Evolutionary conservation across 2,797 vertebrate species (phyloP).

Genomic region (Myotis daubentonii): DNA sequence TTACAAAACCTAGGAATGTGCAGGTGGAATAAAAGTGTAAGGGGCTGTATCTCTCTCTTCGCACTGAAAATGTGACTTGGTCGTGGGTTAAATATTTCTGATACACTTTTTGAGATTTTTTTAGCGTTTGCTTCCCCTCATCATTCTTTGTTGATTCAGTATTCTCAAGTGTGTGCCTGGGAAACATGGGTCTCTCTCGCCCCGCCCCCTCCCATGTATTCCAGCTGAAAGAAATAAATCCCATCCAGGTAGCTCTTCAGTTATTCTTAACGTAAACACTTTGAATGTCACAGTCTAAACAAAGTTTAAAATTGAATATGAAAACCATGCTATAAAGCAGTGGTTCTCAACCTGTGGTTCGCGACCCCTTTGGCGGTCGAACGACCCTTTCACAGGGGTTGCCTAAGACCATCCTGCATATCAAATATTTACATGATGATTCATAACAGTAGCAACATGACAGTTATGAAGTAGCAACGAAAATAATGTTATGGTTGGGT

Average conservation of each 20-base stretch:
- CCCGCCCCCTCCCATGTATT: background rate
- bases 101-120: background rate
- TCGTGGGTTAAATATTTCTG: constrained; percentile 39
- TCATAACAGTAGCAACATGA: too few relatives aligned
- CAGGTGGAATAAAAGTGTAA: constrained; percentile 49
- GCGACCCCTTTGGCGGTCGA: too few relatives aligned
- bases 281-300: constrained; percentile 9
- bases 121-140: background rate
- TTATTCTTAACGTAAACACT: constrained; percentile 43
- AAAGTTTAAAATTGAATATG: constrained; percentile 54
- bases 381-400: too few relatives aligned
- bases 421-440: too few relatives aligned
- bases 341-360: too few relatives aligned
- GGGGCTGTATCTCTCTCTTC: background rate
- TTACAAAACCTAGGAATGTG: constrained; percentile 54
- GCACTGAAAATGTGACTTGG: background rate
- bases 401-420: too few relatives aligned
- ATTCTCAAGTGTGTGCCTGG: background rate
- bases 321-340: constrained; percentile 31
- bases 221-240: constrained; percentile 18
- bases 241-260: constrained; percentile 5
- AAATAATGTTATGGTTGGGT: too few relatives aligned
- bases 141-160: background rate
- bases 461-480: too few relatives aligned
- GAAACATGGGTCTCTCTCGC: background rate